Evolutionary conservation across 2,797 vertebrate species (phyloP).

Genomic region (Aselliscus stoliczkanus): DNA sequence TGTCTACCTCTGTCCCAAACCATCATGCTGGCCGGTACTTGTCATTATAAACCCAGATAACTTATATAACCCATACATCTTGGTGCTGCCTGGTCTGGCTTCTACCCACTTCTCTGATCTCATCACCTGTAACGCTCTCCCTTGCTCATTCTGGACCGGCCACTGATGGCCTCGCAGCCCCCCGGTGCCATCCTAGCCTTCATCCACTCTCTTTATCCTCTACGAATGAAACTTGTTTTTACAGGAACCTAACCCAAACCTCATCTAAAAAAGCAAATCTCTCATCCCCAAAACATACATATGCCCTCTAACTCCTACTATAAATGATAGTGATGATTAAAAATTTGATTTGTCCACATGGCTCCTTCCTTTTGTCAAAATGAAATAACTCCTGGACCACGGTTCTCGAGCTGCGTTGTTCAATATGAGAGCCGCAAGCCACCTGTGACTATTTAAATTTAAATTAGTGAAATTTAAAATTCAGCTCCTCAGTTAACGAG

Average conservation of each 20-base stretch:
- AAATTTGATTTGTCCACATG: background rate
- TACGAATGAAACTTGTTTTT: background rate
- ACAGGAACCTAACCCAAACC: background rate
- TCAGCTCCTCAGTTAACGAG: background rate
- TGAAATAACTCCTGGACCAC: background rate
- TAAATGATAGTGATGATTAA: background rate
- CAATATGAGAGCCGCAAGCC: background rate
- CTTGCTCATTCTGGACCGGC: background rate
- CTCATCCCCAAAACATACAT: background rate
- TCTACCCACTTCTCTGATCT: background rate
- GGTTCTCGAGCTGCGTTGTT: background rate
- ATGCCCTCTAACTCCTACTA: background rate
- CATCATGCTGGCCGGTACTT: accelerated
- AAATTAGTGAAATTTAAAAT: background rate
- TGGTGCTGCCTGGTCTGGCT: background rate
- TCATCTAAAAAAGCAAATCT: background rate
- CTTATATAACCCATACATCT: accelerated
- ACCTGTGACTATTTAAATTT: background rate
- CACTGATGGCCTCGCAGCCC: background rate
- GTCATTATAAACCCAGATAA: background rate
- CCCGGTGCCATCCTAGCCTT: background rate
- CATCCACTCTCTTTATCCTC: background rate
- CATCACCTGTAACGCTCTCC: background rate
- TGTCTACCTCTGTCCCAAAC: background rate
- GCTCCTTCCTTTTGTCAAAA: background rate